phyloP scores from a whole-genome alignment of 2,113 vertebrate genomes.

The Camelus dromedarius region DNA sequence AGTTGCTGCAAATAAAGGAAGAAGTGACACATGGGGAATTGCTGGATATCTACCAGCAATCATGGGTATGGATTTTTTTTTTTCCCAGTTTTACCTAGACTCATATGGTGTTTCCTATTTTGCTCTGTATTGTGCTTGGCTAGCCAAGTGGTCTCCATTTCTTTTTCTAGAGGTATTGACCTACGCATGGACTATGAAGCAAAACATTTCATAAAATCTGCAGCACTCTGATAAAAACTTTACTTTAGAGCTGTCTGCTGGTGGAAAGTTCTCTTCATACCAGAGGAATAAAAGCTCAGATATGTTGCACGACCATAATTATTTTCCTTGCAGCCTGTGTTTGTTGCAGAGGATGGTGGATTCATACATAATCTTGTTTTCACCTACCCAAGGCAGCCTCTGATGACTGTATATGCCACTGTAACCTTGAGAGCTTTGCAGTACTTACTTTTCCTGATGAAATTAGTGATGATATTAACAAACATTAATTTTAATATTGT shows the following conservation, averaged over 20 bases:
- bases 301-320: slow-evolving; percentile 94
- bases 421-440: not conserved
- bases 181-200: slow-evolving; percentile 93
- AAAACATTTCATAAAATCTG: slow-evolving; percentile 94
- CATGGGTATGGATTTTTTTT: not conserved
- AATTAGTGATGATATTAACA: not conserved
- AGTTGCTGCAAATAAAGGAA: not conserved
- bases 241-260: slow-evolving; percentile 89
- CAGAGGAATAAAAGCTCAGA: slow-evolving; percentile 95
- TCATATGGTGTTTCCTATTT: slow-evolving; percentile 90
- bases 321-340: slow-evolving; percentile 90
- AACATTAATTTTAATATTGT: not conserved
- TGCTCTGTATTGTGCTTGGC: slow-evolving; percentile 92
- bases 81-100: slow-evolving; percentile 84
- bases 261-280: slow-evolving; percentile 91
- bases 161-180: slow-evolving; percentile 92
- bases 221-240: slow-evolving; percentile 90
- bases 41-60: not conserved
- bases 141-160: slow-evolving; percentile 93
- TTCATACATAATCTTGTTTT: slow-evolving; percentile 93
- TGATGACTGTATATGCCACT: slow-evolving; percentile 77
- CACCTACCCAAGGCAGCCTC: slow-evolving; percentile 92
- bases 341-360: slow-evolving; percentile 92
- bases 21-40: not conserved
- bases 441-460: not conserved